A percentile compares a stretch with the other conserved stretches of the same genome.
Evolutionary conservation across 2,797 vertebrate genomes (phyloP).

Genomic region (Adelosebastes latens): DNA sequence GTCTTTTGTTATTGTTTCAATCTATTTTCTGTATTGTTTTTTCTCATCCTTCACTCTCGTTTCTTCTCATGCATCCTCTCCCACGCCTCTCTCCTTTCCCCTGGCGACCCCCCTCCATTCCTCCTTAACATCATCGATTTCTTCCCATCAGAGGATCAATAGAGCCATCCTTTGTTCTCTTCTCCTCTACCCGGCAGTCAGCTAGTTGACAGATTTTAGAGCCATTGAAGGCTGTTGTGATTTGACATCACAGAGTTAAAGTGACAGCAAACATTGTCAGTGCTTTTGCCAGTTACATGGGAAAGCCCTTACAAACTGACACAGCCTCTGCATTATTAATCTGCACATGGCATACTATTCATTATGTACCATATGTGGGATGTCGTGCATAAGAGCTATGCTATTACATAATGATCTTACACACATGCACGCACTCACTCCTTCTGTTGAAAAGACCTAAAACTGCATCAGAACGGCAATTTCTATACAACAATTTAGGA

Average conservation of each 20-base stretch:
- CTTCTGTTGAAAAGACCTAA: background rate
- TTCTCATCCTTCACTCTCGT: background rate
- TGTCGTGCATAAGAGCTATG: background rate
- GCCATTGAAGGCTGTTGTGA: background rate
- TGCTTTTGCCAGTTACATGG: conserved; percentile 5
- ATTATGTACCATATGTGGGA: conserved; percentile 19
- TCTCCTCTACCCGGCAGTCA: background rate
- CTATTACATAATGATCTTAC: conserved; percentile 26
- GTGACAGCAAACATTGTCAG: background rate
- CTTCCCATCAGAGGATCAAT: background rate
- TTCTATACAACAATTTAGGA: background rate
- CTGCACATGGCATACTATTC: background rate
- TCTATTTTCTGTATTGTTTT: background rate
- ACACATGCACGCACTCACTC: background rate
- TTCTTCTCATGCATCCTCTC: background rate
- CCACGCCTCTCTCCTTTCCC: background rate
- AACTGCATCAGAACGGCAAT: background rate
- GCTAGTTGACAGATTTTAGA: background rate
- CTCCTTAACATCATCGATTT: background rate
- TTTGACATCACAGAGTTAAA: conserved; percentile 11
- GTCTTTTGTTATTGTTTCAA: background rate
- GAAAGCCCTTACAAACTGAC: conserved; percentile 29
- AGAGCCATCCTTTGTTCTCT: background rate
- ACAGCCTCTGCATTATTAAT: conserved; percentile 42
- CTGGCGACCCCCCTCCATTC: no score